Conservation (phyloP, 23 tunicate species). For the Botrylloides violaceus region DNA sequence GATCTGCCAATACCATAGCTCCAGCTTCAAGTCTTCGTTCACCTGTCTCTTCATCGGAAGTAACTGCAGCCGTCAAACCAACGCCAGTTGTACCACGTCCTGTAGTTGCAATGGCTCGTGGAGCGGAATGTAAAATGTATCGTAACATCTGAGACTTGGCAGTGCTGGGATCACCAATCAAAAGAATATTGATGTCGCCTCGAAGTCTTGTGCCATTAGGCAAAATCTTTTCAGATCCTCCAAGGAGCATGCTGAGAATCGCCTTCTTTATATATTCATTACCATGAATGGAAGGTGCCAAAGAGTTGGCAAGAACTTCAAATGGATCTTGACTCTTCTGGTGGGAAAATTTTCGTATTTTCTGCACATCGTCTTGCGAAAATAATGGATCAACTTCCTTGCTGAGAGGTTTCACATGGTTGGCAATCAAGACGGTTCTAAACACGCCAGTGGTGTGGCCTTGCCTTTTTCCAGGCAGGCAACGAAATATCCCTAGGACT, state of each 20-base stretch:
- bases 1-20: conserved; percentile 98
- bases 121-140: conserved; percentile 85
- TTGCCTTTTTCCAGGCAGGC: conserved; percentile 87
- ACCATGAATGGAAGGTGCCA: conserved; percentile 97
- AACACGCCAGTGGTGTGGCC: conserved; percentile 90
- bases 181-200: conserved; percentile 86
- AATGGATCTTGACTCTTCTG: conserved; percentile 58
- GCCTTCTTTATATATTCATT: conserved; percentile 93
- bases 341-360: conserved; percentile 73
- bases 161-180: conserved; percentile 96
- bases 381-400: conserved; percentile 77
- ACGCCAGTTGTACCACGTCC: conserved; percentile 98
- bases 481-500: conserved; percentile 83
- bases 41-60: conserved; percentile 95
- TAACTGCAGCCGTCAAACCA: conserved; percentile 98
- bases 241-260: conserved; percentile 84
- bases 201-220: conserved; percentile 91
- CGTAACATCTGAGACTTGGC: conserved; percentile 96
- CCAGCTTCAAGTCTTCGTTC: conserved; percentile 96
- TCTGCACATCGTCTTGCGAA: conserved; percentile 57
- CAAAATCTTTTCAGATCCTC: conserved; percentile 92
- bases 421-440: conserved; percentile 84
- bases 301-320: conserved; percentile 71
- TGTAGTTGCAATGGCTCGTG: conserved; percentile 91
- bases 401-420: conserved; percentile 74